Evolutionary conservation across 2,113 vertebrate species (phyloP).

Genomic region (Larimichthys polyactis): DNA sequence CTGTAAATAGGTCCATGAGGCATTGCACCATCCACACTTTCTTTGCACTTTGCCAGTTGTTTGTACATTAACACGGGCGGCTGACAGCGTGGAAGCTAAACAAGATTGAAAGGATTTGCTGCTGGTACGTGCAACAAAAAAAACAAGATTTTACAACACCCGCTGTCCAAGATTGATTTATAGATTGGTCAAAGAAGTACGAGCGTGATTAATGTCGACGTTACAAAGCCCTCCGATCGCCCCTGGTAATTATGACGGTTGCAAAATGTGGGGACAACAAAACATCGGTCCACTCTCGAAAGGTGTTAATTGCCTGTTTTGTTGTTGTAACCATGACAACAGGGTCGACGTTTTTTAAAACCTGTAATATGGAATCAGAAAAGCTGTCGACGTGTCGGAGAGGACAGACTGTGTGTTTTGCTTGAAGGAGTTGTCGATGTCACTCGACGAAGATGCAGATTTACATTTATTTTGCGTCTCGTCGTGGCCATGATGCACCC

Average conservation of each 20-base stretch:
- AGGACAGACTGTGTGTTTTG: no score
- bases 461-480: no score
- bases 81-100: slow-evolving; percentile 3
- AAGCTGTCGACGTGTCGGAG: no score
- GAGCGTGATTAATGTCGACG: not conserved
- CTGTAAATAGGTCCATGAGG: not conserved
- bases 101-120: slow-evolving; percentile 29
- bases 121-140: not conserved
- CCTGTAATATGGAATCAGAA: no score
- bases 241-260: not conserved
- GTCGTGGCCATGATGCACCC: no score
- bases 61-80: slow-evolving; percentile 1
- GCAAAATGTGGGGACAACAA: not conserved
- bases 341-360: no score
- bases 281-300: not conserved
- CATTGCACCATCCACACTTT: not conserved
- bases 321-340: not conserved
- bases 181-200: not conserved
- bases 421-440: no score
- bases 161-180: not conserved
- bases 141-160: not conserved
- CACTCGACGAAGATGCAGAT: no score
- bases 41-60: slow-evolving; percentile 14
- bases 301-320: not conserved
- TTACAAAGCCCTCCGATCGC: not conserved